Base-by-base conservation (phyloP, 1,140 invertebrate species). In the Neoseiulus cucumeris region DNA sequence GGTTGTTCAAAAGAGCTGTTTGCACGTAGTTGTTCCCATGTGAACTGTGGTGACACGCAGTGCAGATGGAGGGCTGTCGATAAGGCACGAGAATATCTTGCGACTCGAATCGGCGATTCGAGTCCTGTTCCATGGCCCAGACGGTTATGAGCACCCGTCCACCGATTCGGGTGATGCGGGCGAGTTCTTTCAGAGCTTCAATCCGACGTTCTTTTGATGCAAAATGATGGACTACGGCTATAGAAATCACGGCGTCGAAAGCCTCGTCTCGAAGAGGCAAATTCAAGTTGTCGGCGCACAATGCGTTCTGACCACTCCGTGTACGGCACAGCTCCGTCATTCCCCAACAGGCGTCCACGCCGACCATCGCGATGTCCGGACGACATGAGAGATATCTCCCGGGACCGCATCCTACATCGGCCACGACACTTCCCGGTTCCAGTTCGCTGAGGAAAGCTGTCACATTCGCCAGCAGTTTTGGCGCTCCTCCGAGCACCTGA, bases 21-120 rank as follows among this genome's bases (percentile, higher is more conserved):
- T 59, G 51, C 25, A 25, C 22, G 22, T 59, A n/a, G 51, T 25
- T 59, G 22, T 59, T 59, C 6, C 17, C 33, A 33, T 59, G 51
- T 14, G 14, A 20, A 33, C 12, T 59, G 51, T 17, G 14, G 9
- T 59, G 51, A 25, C 51, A 59, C 17, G 17, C 51, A 18, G 51
- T 25, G 33, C 51, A 59, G 51, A 59, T 59, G 17, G 51, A 59
- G 51, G 86, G 85, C 59, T 83, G 79, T 70, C 89, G 86, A 91
- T 91, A 96, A 1, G 92, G 92, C 66, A 98, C 88, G 33, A 98
- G 77, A 44, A 97, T 90, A 77, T 98, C 93, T 79, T 93, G 87
- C 42, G 87, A 85, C 73, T 87, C 84, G 74, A 90, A 89, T 82
- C 87, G 76, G 64, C 69, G 69, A 64, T 67, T 42, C 28, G 65